These are phyloP conservation scores for Discoglossus pictus DNA, from an alignment of 2,797 vertebrate species.

Conservation along the genomic window DNA sequence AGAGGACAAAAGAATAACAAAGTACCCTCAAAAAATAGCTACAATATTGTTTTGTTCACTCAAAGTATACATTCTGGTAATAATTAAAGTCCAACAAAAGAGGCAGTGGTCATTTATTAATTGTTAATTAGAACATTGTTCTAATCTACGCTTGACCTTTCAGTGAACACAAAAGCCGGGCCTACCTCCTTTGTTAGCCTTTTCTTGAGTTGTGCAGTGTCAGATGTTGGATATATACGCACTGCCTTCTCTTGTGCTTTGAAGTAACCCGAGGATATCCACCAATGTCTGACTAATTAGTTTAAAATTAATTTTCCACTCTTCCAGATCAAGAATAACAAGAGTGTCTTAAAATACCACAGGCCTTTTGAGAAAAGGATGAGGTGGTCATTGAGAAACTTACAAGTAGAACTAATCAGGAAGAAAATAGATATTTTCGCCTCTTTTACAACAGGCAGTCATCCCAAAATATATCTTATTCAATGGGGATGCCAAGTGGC, in stretches of 20 bases:
- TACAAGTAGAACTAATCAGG: conserved; percentile 41
- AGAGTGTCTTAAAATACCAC: conserved; percentile 63
- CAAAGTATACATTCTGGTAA: conserved; percentile 62
- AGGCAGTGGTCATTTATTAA: conserved; percentile 79
- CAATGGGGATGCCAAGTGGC: background rate
- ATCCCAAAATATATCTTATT: conserved; percentile 11
- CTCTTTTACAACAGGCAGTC: conserved; percentile 2
- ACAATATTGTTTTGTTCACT: conserved; percentile 50
- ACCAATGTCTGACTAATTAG: conserved; percentile 81
- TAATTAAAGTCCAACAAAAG: conserved; percentile 58
- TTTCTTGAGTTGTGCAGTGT: conserved; percentile 75
- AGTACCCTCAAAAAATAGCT: conserved; percentile 35
- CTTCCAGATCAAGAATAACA: conserved; percentile 68
- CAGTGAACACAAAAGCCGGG: conserved; percentile 75
- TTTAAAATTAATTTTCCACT: conserved; percentile 90
- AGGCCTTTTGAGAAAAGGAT: conserved; percentile 53
- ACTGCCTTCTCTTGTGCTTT: conserved; percentile 58
- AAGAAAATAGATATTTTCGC: conserved; percentile 46
- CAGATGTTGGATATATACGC: conserved; percentile 81
- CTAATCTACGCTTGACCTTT: conserved; percentile 76
- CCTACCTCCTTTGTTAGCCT: conserved; percentile 75
- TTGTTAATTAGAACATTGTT: conserved; percentile 86
- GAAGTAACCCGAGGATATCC: conserved; percentile 82
- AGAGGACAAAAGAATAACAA: conserved; percentile 18
- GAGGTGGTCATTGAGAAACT: background rate